Evolutionary conservation across 30 jellyfish, hydroid and myxozoan species (phyloP).

Genomic region (Phacellophora camtschatica): DNA sequence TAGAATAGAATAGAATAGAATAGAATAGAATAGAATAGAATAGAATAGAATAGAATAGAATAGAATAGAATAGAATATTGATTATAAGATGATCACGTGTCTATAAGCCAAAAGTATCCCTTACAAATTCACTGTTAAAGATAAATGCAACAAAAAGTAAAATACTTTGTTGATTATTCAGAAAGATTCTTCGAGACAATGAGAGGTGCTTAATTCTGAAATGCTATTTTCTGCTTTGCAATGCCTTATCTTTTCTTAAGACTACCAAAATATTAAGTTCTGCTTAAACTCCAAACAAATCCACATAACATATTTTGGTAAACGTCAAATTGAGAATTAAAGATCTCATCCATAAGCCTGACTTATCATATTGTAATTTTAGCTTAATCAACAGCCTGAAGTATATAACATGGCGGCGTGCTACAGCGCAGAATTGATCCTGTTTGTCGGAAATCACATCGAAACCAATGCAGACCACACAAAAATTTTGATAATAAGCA

Average conservation of each 20-base stretch:
- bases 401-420: not conserved
- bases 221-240: not conserved
- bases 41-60: too few relatives aligned
- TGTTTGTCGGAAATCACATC: conserved; percentile 12
- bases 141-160: too few relatives aligned
- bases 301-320: not conserved
- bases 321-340: not conserved
- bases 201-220: not conserved
- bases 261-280: not conserved
- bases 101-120: too few relatives aligned
- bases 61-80: too few relatives aligned
- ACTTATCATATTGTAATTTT: too few relatives aligned
- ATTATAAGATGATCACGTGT: too few relatives aligned
- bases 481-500: not conserved
- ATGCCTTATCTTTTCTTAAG: not conserved
- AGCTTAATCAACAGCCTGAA: not conserved
- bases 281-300: not conserved
- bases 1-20: too few relatives aligned
- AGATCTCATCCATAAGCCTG: too few relatives aligned
- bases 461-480: not conserved
- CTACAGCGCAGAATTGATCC: not conserved
- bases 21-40: too few relatives aligned
- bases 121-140: too few relatives aligned
- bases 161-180: not conserved
- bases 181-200: not conserved